Percentiles rank a stretch among this genome's conserved stretches.
These are phyloP conservation scores for Drosophila nigromelanica DNA, from an alignment of 1,140 invertebrate genomes.

Conservation along the genomic window DNA sequence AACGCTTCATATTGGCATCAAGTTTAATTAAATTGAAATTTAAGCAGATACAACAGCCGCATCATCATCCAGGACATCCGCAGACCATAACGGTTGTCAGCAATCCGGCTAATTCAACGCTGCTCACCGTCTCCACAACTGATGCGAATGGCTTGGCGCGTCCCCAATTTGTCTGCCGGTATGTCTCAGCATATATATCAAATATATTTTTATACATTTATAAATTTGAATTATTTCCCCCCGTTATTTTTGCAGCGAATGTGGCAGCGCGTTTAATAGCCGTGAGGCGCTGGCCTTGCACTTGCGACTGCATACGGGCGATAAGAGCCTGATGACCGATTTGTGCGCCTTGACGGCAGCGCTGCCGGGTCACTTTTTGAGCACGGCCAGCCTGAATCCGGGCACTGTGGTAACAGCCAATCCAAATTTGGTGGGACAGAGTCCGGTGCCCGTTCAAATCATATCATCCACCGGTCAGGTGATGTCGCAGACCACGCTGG, in stretches of 20 bases:
- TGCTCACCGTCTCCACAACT: conserved; percentile 75
- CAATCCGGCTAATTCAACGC: conserved; percentile 76
- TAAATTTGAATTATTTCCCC: neutral
- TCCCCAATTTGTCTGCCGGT: conserved; percentile 84
- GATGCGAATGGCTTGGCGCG: conserved; percentile 68
- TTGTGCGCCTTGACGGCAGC: conserved; percentile 92
- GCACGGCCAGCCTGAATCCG: conserved; percentile 85
- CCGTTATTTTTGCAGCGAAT: conserved; percentile 85
- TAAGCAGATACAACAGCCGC: conserved; percentile 82
- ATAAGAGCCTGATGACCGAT: conserved; percentile 93
- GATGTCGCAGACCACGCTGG: conserved; percentile 81
- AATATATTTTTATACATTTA: conserved; percentile 7
- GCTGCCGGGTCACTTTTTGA: conserved; percentile 87
- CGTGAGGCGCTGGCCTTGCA: conserved; percentile 91
- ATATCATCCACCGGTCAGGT: conserved; percentile 84
- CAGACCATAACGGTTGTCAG: conserved; percentile 83
- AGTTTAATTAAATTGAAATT: conserved; percentile 38
- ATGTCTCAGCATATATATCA: neutral
- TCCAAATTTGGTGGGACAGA: conserved; percentile 79
- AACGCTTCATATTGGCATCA: neutral
- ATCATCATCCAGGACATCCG: conserved; percentile 84
- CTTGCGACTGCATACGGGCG: conserved; percentile 91
- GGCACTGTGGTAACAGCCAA: conserved; percentile 82
- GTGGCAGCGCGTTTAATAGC: conserved; percentile 87
- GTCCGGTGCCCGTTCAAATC: conserved; percentile 82